Conservation (phyloP, 1,140 invertebrate genomes). For the Schlechtendalia chinensis region DNA sequence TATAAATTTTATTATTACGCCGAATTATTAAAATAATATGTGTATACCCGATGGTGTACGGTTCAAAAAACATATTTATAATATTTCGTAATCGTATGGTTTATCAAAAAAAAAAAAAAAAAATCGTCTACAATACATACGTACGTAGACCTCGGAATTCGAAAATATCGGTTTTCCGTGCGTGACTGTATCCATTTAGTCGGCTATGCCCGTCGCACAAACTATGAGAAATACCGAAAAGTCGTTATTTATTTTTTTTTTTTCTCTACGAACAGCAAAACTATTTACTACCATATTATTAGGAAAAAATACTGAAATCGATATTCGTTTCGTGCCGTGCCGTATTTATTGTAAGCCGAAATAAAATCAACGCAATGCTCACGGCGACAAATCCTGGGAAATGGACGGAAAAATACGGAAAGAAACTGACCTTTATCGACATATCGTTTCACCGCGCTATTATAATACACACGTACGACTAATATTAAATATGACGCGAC, state of each 20-base stretch:
- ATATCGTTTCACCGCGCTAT: background rate
- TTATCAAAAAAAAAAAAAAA: too few relatives aligned
- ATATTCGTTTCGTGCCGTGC: conserved; percentile 5
- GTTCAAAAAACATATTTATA: too few relatives aligned
- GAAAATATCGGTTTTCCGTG: background rate
- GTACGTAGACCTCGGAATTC: background rate
- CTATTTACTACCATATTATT: background rate
- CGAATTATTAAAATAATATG: too few relatives aligned
- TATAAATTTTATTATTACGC: too few relatives aligned
- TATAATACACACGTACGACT: background rate
- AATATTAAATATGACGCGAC: too few relatives aligned
- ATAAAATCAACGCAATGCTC: conserved; percentile 12
- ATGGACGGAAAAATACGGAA: background rate
- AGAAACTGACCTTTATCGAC: conserved; percentile 21
- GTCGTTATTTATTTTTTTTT: background rate
- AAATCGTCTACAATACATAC: too few relatives aligned
- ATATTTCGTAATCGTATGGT: too few relatives aligned
- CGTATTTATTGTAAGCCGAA: conserved; percentile 21
- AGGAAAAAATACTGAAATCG: conserved; percentile 1
- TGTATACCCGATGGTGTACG: too few relatives aligned
- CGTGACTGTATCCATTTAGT: conserved; percentile 22
- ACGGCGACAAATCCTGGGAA: conserved; percentile 17
- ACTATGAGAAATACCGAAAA: conserved; percentile 2
- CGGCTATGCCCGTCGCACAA: background rate
- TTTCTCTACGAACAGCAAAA: background rate